These are phyloP conservation scores for Xylophagus ater DNA, from an alignment of 2,888 invertebrate species.

Conservation along the genomic window DNA sequence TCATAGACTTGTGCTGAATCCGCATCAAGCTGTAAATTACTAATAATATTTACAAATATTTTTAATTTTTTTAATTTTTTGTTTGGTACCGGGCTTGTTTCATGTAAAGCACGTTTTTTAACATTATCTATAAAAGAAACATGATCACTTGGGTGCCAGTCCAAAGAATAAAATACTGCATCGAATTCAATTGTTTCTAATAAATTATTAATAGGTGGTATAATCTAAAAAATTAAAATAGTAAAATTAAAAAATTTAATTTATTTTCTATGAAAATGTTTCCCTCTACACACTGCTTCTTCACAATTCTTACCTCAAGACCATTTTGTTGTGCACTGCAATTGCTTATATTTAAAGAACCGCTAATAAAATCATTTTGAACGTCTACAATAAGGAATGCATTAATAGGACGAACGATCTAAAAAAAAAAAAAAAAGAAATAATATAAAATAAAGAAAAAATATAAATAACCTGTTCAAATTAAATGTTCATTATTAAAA, in stretches of 20 bases:
- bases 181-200: constrained; percentile 74
- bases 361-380: constrained; percentile 95
- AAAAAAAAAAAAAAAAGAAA: constrained; percentile 23
- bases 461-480: too few relatives aligned
- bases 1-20: constrained; percentile 76
- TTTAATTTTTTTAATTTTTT: constrained; percentile 2
- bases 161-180: constrained; percentile 82
- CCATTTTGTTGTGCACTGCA: constrained; percentile 88
- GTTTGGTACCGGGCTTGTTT: constrained; percentile 51
- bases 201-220: constrained; percentile 81
- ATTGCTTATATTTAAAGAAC: constrained; percentile 84
- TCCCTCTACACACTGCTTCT: not conserved
- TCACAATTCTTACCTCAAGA: constrained; percentile 50
- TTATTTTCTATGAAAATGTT: not conserved
- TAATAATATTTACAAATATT: not conserved
- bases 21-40: constrained; percentile 47
- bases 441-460: too few relatives aligned
- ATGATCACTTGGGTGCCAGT: constrained; percentile 96
- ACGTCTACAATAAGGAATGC: constrained; percentile 92
- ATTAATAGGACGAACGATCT: constrained; percentile 76
- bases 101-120: constrained; percentile 59
- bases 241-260: not conserved
- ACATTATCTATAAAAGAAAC: constrained; percentile 95
- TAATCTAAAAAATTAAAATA: constrained; percentile 45
- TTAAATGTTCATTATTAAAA: too few relatives aligned